phyloP scores from a whole-genome alignment of 1,140 invertebrate genomes.

The Hylyphantes graminicola region DNA sequence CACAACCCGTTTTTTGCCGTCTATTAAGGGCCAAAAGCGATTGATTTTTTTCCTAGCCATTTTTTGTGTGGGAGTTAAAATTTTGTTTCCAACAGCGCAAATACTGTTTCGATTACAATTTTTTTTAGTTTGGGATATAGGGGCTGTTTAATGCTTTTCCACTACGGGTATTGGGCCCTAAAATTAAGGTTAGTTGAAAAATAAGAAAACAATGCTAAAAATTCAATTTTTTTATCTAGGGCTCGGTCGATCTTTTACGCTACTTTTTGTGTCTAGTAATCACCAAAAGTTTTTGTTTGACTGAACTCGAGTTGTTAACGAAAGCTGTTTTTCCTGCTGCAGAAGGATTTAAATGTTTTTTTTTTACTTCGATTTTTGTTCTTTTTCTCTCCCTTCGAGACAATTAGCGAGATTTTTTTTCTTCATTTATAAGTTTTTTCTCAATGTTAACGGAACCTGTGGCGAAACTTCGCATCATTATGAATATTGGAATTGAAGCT shows the following conservation, averaged over 20 bases:
- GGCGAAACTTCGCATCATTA: not conserved
- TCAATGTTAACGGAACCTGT: not conserved
- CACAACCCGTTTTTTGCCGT: conserved; percentile 4
- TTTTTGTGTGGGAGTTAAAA: not conserved
- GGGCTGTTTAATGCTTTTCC: too few species aligned
- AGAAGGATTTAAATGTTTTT: not conserved
- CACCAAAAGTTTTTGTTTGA: not conserved
- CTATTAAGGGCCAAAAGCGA: not conserved
- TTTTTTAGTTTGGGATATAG: not conserved
- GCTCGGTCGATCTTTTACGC: not conserved
- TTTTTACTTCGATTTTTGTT: not conserved
- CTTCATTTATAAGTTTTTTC: not conserved
- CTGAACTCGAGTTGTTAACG: conserved; percentile 8
- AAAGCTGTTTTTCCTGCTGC: conserved; percentile 21
- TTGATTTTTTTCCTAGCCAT: conserved; percentile 9
- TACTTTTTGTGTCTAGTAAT: not conserved
- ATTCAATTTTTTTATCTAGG: not conserved
- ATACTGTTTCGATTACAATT: conserved; percentile 24
- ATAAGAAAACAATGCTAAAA: conserved; percentile 18
- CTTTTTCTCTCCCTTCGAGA: conserved; percentile 8
- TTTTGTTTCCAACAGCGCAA: conserved; percentile 14
- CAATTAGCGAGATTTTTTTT: conserved; percentile 20
- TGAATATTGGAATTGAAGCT: too few species aligned
- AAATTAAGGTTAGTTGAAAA: conserved; percentile 29
- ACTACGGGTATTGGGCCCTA: not conserved